phyloP scores from a whole-genome alignment of 2,888 invertebrate species.

The Scrobipalpa costella region DNA sequence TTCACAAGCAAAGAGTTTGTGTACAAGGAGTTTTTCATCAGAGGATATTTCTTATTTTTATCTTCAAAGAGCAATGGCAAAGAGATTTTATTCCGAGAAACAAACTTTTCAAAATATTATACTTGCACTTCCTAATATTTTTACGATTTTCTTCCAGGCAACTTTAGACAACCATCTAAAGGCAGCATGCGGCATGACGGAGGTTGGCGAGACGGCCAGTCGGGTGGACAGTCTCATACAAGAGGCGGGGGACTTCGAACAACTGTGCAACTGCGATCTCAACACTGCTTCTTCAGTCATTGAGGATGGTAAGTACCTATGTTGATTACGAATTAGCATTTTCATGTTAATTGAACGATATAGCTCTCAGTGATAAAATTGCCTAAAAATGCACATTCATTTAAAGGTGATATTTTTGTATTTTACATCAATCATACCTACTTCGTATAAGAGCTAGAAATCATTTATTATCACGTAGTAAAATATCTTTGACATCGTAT shows the following conservation, averaged over 20 bases:
- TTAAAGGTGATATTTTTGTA: neutral
- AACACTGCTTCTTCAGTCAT: slow-evolving; percentile 91
- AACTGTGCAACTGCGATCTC: slow-evolving; percentile 89
- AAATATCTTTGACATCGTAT: neutral
- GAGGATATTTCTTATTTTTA: too few relatives aligned
- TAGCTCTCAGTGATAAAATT: neutral
- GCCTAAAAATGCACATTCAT: neutral
- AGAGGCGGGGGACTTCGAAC: slow-evolving; percentile 89
- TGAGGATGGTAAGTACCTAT: slow-evolving; percentile 80
- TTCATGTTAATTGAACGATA: neutral
- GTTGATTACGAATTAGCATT: neutral
- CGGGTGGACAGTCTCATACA: slow-evolving; percentile 89
- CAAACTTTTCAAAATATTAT: too few relatives aligned
- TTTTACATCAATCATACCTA: neutral
- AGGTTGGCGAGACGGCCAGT: slow-evolving; percentile 92
- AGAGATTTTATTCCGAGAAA: too few relatives aligned
- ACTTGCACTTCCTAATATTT: too few relatives aligned
- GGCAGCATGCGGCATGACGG: slow-evolving; percentile 90
- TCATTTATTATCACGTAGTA: neutral
- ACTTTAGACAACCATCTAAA: slow-evolving; percentile 90
- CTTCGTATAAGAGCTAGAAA: too few relatives aligned
- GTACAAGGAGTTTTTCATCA: neutral
- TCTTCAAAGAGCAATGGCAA: too few relatives aligned
- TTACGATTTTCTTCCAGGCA: slow-evolving; percentile 66
- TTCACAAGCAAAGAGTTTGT: neutral